Base-by-base conservation (phyloP, 2,113 vertebrate genomes). In the Puma concolor region DNA sequence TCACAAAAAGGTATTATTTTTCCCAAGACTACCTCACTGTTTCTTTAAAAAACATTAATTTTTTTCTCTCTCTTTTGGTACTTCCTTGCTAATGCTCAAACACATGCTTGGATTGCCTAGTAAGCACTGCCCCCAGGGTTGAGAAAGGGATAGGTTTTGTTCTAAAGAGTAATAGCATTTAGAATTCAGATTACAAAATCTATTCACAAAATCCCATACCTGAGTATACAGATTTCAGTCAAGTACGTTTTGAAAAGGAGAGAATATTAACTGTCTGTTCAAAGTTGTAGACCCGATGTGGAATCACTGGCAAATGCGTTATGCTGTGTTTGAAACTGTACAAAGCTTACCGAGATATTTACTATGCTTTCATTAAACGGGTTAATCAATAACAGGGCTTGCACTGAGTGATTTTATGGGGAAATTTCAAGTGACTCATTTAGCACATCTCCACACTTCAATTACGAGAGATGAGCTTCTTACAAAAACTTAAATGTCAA, bases 141-240 rank as follows among this genome's bases (percentile, higher is more conserved):
- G 52, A 48, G 67, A 48, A 89, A 92, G 36, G 38, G 67, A 3
- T 2, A 67, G 38, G 9, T 48, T 83, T 66, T 94, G n/a, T 41
- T 74, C 76, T 66, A 88, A 90, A 17, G 31, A 91, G 21, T 4
- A 93, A 80, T 41, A 31, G 7, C 17, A 54, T 57, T 57, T 64
- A 80, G 79, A 84, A 83, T 29, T 72, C 52, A 87, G 60, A 71
- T 67, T 94, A 66, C 31, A 71, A 88, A 95, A 94, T 84, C 76
- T 81, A 63, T 0, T 9, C 14, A 63, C 41, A 91, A 72, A 95
- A 85, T 64, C n/a, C 57, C 29, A 69, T 16, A 41, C 21, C n/a
- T 38, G 44, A 79, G 50, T 82, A 60, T 23, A 60, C 2, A 88
- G 63, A 63, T 69, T 86, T 71, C 8, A 50, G 84, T 33, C 77